Base-by-base conservation (phyloP, 2,797 vertebrate genomes). In the Smutsia temminckii region DNA sequence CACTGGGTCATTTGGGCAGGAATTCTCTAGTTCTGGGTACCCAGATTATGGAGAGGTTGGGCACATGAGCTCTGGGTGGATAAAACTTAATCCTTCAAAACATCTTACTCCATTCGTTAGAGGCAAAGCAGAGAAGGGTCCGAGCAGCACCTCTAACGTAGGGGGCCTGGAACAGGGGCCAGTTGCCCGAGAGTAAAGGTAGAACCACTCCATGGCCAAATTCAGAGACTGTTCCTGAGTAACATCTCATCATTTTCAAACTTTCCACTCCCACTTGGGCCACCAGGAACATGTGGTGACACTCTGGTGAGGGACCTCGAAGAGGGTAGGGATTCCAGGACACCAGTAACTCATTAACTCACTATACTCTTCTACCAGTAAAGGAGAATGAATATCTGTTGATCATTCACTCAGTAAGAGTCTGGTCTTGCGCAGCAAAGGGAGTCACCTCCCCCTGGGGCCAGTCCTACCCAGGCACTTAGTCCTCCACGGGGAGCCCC, bases 401-500 rank as follows among this genome's bases (percentile, higher is more conserved):
- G 93, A 94, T 91, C 53, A 79, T 94, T 95, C 80, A 72, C 89
- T 94, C 37, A 49, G 4, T 55, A 85, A 68, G 57, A 16, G 37
- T 40, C 72, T 84, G 17, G 51, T 66, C 32, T 66, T 71, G 34
- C 3, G 81, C 72, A 46, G 51, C 55, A 94, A 91, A 93, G n/a
- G 72, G 11, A 59, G 20, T 40, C n/a, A 46, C 7, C 34, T 92
- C 42, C 42, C 88, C 51, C 17, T 20, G 5, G 37, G 23, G 59
- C 63, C 27, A 8, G 23, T 72, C 74, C 32, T 71, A 27, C 9
- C 37, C 2, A 12, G 59, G 63, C 59, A 17, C 51, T 66, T 89
- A 51, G 42, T 78, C 20, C 57, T 78, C 25, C 37, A 34, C 8
- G 49, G 75, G 64, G 75, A 81, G 42, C 32, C 40, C 88, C 81